A percentile compares a stretch with the other conserved stretches of the same genome.
Conservation (phyloP, 53 echinoderm and acorn worm species). For the Hippasteria phrygiana region DNA sequence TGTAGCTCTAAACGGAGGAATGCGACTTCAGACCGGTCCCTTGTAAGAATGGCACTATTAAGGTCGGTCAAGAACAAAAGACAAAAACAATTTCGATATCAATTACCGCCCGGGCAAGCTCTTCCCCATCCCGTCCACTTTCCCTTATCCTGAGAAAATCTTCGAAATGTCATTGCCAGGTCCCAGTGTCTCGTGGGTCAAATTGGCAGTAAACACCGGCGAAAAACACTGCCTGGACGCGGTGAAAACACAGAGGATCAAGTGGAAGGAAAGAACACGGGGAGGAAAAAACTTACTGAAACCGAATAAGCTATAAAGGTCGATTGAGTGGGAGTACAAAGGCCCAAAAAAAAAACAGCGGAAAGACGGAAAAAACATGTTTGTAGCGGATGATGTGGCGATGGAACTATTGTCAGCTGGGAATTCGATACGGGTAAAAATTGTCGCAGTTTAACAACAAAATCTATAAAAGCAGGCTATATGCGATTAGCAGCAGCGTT, state of each 20-base stretch:
- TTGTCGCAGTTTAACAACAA: not conserved
- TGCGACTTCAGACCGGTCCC: not conserved
- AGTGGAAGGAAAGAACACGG: not conserved
- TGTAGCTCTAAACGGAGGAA: not conserved
- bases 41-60: not conserved
- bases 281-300: not conserved
- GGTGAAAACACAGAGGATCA: not conserved
- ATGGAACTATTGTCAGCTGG: conserved; percentile 16
- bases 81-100: not conserved
- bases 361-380: conserved; percentile 34
- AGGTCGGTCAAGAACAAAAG: not conserved
- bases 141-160: conserved; percentile 11
- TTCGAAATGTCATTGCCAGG: conserved; percentile 47
- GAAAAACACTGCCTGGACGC: not conserved
- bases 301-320: not conserved
- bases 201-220: conserved; percentile 6
- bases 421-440: not conserved
- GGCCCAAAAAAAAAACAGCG: conserved; percentile 1
- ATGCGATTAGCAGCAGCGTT: not conserved
- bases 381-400: conserved; percentile 5
- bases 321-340: not conserved
- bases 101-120: not conserved
- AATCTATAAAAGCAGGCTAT: not conserved
- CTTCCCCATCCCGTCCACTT: not conserved
- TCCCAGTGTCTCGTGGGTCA: conserved; percentile 3